phyloP scores from a whole-genome alignment of 1,140 invertebrate species.

The Diachasmimorpha longicaudata region DNA sequence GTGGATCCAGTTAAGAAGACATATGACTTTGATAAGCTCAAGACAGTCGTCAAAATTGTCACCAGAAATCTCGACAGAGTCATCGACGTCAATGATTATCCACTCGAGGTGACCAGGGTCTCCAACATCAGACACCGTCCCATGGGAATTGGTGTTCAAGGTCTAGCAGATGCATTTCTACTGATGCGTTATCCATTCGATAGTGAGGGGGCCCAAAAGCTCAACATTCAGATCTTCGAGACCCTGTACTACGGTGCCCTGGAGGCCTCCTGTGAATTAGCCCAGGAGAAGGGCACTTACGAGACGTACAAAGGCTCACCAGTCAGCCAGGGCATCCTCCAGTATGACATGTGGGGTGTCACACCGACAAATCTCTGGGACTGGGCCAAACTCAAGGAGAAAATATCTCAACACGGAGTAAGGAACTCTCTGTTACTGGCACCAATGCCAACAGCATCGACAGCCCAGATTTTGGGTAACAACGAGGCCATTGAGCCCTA shows the following conservation, averaged over 20 bases:
- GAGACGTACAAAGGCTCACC: slow-evolving; percentile 91
- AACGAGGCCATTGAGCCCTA: slow-evolving; percentile 99
- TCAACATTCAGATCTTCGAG: slow-evolving; percentile 98
- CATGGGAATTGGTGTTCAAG: slow-evolving; percentile 96
- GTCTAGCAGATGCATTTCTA: slow-evolving; percentile 95
- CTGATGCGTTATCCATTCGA: slow-evolving; percentile 94
- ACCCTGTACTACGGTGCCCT: slow-evolving; percentile 97
- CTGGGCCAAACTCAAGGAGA: slow-evolving; percentile 85
- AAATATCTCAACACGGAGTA: slow-evolving; percentile 90
- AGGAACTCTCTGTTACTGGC: slow-evolving; percentile 96
- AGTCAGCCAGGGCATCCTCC: slow-evolving; percentile 94
- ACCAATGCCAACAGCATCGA: slow-evolving; percentile 99
- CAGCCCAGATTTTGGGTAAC: slow-evolving; percentile 98
- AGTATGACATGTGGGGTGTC: slow-evolving; percentile 98
- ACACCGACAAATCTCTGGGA: slow-evolving; percentile 90
- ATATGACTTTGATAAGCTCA: slow-evolving; percentile 91
- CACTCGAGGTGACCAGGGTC: slow-evolving; percentile 83
- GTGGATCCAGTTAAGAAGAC: slow-evolving; percentile 76
- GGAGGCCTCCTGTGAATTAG: slow-evolving; percentile 95
- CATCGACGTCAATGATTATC: slow-evolving; percentile 97
- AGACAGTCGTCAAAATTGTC: slow-evolving; percentile 86
- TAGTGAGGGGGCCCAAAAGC: slow-evolving; percentile 79
- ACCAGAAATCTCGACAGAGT: slow-evolving; percentile 96
- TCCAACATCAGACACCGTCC: slow-evolving; percentile 95
- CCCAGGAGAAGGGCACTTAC: slow-evolving; percentile 86